These are phyloP conservation scores for Ochotona curzoniae DNA, from an alignment of 2,113 vertebrate species.

Conservation along the genomic window DNA sequence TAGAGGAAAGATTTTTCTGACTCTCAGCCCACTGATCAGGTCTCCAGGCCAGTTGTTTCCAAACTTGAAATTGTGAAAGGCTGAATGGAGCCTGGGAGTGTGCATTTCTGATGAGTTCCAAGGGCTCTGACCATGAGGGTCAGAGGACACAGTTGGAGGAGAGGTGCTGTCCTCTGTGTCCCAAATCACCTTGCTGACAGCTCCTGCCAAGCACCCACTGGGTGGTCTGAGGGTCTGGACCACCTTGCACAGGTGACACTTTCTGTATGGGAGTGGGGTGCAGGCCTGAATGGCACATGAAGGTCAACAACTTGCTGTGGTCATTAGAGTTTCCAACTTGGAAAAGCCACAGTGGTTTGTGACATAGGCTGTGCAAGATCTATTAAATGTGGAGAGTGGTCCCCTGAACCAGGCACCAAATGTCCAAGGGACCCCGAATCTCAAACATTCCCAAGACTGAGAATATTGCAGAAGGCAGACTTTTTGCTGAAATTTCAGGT, in stretches of 20 bases:
- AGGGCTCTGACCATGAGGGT: not conserved
- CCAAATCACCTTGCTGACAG: not conserved
- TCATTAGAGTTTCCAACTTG: not conserved
- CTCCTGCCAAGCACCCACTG: no score
- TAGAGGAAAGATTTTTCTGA: not conserved
- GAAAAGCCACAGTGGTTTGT: not conserved
- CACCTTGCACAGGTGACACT: not conserved
- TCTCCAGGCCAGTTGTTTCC: not conserved
- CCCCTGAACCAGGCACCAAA: no score
- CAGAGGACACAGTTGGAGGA: not conserved
- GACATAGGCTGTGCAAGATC: not conserved
- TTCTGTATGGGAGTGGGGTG: not conserved
- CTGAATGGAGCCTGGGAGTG: not conserved
- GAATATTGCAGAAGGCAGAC: no score
- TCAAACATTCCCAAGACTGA: no score
- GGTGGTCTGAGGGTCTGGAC: no score
- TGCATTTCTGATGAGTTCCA: no score
- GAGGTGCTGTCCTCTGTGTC: not conserved
- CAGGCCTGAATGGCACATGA: not conserved
- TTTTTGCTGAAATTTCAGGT: no score
- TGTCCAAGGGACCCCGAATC: no score
- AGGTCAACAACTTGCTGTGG: not conserved
- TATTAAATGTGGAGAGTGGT: no score
- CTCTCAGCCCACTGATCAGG: not conserved
- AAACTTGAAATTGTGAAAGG: not conserved